phyloP scores from a whole-genome alignment of 1,140 invertebrate genomes.

The Scaptomyza montana region DNA sequence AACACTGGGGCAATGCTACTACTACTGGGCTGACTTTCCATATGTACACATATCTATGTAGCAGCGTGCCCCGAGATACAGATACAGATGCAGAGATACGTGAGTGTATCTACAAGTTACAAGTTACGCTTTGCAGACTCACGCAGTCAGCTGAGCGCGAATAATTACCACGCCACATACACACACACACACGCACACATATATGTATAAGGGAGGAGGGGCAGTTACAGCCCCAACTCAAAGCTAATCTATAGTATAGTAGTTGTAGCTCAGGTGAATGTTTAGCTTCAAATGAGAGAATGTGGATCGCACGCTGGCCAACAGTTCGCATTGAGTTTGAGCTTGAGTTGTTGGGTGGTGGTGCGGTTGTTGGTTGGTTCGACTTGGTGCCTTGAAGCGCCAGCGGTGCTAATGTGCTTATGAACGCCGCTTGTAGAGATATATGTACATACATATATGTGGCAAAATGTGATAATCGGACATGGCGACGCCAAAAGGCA shows the following conservation, averaged over 20 bases:
- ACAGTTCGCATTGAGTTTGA: not conserved
- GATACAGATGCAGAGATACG: slow-evolving; percentile 42
- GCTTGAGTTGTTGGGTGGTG: slow-evolving; percentile 20
- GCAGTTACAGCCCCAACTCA: slow-evolving; percentile 50
- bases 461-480: slow-evolving; percentile 77
- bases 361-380: not conserved
- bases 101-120: slow-evolving; percentile 78
- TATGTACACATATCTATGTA: slow-evolving; percentile 46
- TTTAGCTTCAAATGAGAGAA: slow-evolving; percentile 49
- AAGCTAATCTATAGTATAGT: slow-evolving; percentile 20
- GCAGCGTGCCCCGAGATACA: slow-evolving; percentile 68
- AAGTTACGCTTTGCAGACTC: slow-evolving; percentile 81
- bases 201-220: not conserved
- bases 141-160: slow-evolving; percentile 78
- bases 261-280: slow-evolving; percentile 63
- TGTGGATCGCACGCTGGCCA: slow-evolving; percentile 61
- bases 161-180: slow-evolving; percentile 72
- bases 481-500: slow-evolving; percentile 27
- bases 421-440: slow-evolving; percentile 45
- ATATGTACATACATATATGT: not conserved
- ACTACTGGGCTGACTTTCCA: slow-evolving; percentile 4
- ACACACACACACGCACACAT: not conserved
- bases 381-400: slow-evolving; percentile 45
- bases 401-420: slow-evolving; percentile 79
- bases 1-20: slow-evolving; percentile 26